A percentile compares a stretch with the other conserved stretches of the same genome.
These are phyloP conservation scores for Arothron firmamentum DNA, from an alignment of 2,113 vertebrate species.

Conservation along the genomic window DNA sequence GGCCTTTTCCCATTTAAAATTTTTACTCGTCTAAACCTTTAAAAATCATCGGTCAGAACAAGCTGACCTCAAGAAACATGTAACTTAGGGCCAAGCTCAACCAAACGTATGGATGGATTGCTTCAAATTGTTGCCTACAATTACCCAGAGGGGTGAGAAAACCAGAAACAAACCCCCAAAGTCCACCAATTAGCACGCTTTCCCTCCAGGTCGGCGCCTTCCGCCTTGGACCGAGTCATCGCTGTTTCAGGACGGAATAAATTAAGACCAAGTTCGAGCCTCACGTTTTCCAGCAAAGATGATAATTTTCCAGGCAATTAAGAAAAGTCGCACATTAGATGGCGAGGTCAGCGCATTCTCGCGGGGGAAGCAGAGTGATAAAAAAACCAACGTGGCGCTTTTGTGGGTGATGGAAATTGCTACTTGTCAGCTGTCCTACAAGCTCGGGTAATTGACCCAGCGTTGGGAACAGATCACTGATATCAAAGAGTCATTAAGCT, in stretches of 20 bases:
- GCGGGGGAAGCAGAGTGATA: slow-evolving; percentile 46
- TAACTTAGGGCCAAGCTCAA: no score
- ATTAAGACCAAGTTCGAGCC: slow-evolving; percentile 51
- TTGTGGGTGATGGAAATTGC: slow-evolving; percentile 54
- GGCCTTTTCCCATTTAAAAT: no score
- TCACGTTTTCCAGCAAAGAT: slow-evolving; percentile 54
- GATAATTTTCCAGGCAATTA: slow-evolving; percentile 72
- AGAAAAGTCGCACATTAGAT: slow-evolving; percentile 44
- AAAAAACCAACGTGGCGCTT: slow-evolving; percentile 41
- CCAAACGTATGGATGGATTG: no score
- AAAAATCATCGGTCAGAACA: no score
- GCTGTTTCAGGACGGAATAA: slow-evolving; percentile 35
- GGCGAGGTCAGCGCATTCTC: slow-evolving; percentile 57
- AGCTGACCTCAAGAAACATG: no score
- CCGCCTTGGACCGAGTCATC: slow-evolving; percentile 38
- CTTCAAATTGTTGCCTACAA: background rate
- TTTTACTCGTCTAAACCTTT: no score
- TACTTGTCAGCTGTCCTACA: slow-evolving; percentile 68
- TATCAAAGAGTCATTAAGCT: slow-evolving; percentile 56
- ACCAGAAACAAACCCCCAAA: slow-evolving; percentile 15
- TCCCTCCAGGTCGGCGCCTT: slow-evolving; percentile 58
- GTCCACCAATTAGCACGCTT: slow-evolving; percentile 59
- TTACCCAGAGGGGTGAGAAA: slow-evolving; percentile 37
- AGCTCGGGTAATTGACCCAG: slow-evolving; percentile 63
- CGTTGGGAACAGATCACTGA: slow-evolving; percentile 50